A percentile compares a stretch with the other conserved stretches of the same genome.
These are phyloP conservation scores for Boloria selene DNA, from an alignment of 2,888 invertebrate species.

Conservation along the genomic window DNA sequence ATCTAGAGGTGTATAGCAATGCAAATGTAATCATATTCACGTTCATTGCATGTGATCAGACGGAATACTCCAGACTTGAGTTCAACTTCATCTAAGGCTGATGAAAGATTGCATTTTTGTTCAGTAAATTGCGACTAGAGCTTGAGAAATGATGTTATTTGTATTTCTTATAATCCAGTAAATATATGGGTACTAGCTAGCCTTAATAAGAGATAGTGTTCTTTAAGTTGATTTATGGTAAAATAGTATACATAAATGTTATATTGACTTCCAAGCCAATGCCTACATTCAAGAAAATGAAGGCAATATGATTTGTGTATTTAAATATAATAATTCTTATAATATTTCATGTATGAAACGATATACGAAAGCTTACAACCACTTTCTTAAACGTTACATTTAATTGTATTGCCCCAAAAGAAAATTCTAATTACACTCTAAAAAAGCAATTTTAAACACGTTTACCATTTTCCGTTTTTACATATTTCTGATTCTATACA, in stretches of 20 bases:
- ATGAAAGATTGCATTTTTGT: slow-evolving; percentile 3
- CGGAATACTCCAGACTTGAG: slow-evolving; percentile 12
- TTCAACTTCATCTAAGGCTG: slow-evolving; percentile 14
- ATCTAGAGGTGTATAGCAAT: slow-evolving; percentile 46
- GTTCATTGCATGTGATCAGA: slow-evolving; percentile 35
- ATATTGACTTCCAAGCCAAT: too few species aligned
- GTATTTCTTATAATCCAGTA: neutral
- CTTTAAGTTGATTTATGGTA: too few species aligned
- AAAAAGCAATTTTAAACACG: slow-evolving; percentile 6
- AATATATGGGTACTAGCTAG: too few species aligned
- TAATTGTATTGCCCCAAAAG: too few species aligned
- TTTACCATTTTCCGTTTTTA: slow-evolving; percentile 4
- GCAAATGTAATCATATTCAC: slow-evolving; percentile 44
- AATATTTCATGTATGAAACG: too few species aligned
- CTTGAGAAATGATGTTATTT: neutral
- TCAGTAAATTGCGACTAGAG: neutral
- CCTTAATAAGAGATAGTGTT: too few species aligned
- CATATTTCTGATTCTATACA: slow-evolving; percentile 5
- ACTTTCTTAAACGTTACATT: too few species aligned
- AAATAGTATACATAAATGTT: too few species aligned
- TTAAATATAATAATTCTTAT: too few species aligned
- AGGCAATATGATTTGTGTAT: too few species aligned
- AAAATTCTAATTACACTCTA: neutral
- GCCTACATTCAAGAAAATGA: too few species aligned
- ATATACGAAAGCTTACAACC: too few species aligned